These are phyloP conservation scores for Stenotaenia linearis DNA, from an alignment of 2,888 invertebrate species.

Conservation along the genomic window DNA sequence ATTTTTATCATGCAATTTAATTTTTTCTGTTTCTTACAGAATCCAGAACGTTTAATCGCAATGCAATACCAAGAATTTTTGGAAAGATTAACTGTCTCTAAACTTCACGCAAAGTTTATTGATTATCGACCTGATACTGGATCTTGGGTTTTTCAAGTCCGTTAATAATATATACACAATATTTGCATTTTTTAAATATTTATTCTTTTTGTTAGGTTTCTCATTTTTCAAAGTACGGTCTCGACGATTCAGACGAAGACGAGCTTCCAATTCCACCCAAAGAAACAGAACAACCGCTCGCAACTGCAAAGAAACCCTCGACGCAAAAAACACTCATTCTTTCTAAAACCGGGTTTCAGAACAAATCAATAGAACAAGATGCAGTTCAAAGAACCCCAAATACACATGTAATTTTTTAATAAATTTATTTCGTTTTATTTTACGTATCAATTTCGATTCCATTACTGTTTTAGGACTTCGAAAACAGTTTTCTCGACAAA, in stretches of 20 bases:
- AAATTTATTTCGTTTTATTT: too few relatives aligned
- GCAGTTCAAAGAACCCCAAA: background rate
- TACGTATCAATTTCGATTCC: background rate
- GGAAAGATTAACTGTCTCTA: constrained; percentile 67
- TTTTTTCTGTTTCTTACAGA: too few relatives aligned
- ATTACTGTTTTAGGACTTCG: background rate
- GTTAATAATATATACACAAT: background rate
- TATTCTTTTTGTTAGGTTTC: constrained; percentile 58
- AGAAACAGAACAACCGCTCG: background rate
- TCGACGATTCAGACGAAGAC: constrained; percentile 83
- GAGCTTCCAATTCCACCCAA: constrained; percentile 46
- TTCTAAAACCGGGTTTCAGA: background rate
- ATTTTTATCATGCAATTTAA: constrained; percentile 35
- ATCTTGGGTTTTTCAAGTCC: constrained; percentile 90
- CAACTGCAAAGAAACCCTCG: background rate
- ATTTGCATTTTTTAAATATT: background rate
- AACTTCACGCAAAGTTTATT: constrained; percentile 82
- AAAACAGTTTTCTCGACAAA: background rate
- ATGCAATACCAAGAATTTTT: constrained; percentile 83
- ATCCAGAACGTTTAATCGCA: constrained; percentile 63
- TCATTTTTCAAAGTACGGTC: constrained; percentile 90
- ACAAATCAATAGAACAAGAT: background rate
- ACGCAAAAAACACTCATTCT: background rate
- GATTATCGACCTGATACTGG: constrained; percentile 94
- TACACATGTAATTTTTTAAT: too few relatives aligned